Evolutionary conservation across 1,140 invertebrate genomes (phyloP), one percentile per base, ranked within the genome.

Genomic region (Sarcophaga bullata): DNA sequence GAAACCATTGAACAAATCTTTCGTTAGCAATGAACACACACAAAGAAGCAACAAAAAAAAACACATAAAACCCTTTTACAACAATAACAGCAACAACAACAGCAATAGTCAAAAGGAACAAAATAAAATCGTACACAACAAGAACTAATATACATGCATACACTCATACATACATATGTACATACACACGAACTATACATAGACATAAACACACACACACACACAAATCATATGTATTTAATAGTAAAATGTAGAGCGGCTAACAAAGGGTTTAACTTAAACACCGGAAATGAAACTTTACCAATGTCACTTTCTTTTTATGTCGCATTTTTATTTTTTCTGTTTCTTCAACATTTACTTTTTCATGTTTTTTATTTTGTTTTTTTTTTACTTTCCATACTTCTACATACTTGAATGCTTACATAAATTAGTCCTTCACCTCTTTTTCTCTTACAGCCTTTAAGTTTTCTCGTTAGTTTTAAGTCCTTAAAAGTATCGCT

Each of bases 401-500:
- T 68, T 68, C 19, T 68, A 68, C 5, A 15, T 1, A 15, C n/a
- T 13, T 58, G n/a, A n/a, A 58, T 15, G n/a, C 13, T 7, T 58
- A 68, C 17, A 19, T 68, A 19, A 15, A 68, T 19, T 68, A 6
- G n/a, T 6, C 52, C 4, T 15, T n/a, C 54, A 13, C 54, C 54
- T 6, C 13, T n/a, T 68, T 37, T 37, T 9, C 17, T 25, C 62
- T 68, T 19, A 19, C 17, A 68, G 4, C 25, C 25, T 37, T 37
- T 4, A 62, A 62, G 58, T 62, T 75, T n/a, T 76, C 11, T 48
- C 50, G 47, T 78, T 78, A 68, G 62, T 50, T 78, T 50, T 50
- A 78, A 78, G 75, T 50, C 75, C 13, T 78, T 50, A 19, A 78
- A 78, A 78, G 75, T 78, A 78, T 19, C 48, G 75, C 75, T 78